Evolutionary conservation across 2,888 invertebrate genomes (phyloP), one percentile per base, ranked within the genome.

Genomic region (Oscheius myriophilus): DNA sequence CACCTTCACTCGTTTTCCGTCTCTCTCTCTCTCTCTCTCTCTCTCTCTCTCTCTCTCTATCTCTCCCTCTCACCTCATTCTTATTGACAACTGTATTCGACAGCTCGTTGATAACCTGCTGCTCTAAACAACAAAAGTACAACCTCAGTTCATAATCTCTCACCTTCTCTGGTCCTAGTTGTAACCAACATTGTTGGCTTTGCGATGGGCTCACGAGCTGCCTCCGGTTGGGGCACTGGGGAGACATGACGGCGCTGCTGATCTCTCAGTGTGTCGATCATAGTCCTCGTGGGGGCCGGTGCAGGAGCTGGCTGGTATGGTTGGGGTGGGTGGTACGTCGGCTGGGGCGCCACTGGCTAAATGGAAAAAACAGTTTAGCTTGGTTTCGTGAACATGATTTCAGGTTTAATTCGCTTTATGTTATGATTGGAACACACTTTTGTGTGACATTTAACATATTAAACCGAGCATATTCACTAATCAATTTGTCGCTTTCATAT

Each of bases 231-330:
- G 25, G 26, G 61, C 33, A 25, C 39, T 0, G 46, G 33, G 1
- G 46, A n/a, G 61, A 39, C 33, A 9, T 46, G 26, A 7, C 18
- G 18, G 14, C 59, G 58, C 54, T 65, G 58, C 43, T 75, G 69
- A 6, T 64, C 39, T 62, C 64, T 51, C 11, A 75, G 49, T 64
- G 67, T 43, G n/a, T 69, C 72, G 3, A 54, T 62, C 52, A 72
- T 53, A 9, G 65, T 39, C 7, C 66, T 67, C 1, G 71, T 67
- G 49, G 67, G 67, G 16, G 59, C 51, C 1, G 59, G 18, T n/a
- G 55, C 58, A 18, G 57, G 46, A 14, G 49, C 46, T 2, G 67
- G 59, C 12, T 26, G 21, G 16, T 52, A 33, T 16, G 49, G 43
- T 26, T 43, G 58, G 54, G 54, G 18, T 54, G 54, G 33, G 25